These are phyloP conservation scores for Aplidium turbinatum DNA, from an alignment of 23 tunicate genomes.

Conservation along the genomic window DNA sequence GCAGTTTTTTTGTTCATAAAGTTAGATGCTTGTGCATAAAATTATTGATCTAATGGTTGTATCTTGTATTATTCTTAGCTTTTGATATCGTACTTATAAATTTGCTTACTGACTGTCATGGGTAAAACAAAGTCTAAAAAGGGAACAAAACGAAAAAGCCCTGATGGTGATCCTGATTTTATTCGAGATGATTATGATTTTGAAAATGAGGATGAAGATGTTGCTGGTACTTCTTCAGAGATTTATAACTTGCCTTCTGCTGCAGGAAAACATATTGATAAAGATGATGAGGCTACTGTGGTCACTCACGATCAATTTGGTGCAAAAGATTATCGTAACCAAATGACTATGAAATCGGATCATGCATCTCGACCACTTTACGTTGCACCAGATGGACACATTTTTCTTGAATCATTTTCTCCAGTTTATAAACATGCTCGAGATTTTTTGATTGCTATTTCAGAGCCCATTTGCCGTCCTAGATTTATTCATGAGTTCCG, in stretches of 20 bases:
- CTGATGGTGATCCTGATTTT: conserved; percentile 30
- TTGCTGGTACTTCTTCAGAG: conserved; percentile 1
- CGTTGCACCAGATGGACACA: conserved; percentile 96
- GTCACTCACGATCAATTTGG: conserved; percentile 69
- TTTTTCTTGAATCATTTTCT: conserved; percentile 94
- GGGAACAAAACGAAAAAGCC: conserved; percentile 28
- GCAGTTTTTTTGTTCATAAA: too few relatives aligned
- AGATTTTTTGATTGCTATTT: conserved; percentile 95
- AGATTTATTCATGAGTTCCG: conserved; percentile 86
- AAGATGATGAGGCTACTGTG: conserved; percentile 24
- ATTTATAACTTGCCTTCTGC: conserved; percentile 55
- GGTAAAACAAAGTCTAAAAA: conserved; percentile 39
- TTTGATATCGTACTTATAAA: too few relatives aligned
- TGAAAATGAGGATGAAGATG: conserved; percentile 47
- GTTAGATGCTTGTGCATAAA: too few relatives aligned
- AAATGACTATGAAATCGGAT: conserved; percentile 79
- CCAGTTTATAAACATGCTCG: conserved; percentile 97
- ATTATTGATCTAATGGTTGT: too few relatives aligned
- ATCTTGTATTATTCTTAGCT: too few relatives aligned
- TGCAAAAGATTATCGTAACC: conserved; percentile 76
- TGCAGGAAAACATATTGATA: conserved; percentile 53
- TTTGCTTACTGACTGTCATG: too few relatives aligned
- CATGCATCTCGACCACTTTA: conserved; percentile 83
- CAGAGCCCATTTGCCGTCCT: conserved; percentile 96
- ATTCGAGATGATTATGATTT: conserved; percentile 1